A percentile compares a stretch with the other conserved stretches of the same genome.
Evolutionary conservation across 2,797 vertebrate species (phyloP).

Genomic region (Sebastes reedi): DNA sequence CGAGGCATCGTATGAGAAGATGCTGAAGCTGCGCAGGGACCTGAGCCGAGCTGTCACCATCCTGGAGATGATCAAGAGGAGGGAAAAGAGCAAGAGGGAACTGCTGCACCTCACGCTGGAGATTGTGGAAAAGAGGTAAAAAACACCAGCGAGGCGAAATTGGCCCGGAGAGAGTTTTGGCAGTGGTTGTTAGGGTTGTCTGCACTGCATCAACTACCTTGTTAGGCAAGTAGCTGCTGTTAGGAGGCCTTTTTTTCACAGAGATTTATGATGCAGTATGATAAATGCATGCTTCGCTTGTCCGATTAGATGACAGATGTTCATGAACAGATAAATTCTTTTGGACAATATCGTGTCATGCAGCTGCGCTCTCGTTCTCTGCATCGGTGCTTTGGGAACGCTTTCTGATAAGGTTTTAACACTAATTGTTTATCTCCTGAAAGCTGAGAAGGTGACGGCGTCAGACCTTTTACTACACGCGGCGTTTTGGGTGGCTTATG

Average conservation of each 20-base stretch:
- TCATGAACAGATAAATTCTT: neutral
- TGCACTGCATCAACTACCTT: neutral
- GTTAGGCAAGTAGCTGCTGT: neutral
- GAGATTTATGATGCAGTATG: neutral
- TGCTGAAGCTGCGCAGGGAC: conserved; percentile 97
- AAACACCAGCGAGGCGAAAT: neutral
- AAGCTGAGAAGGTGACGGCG: neutral
- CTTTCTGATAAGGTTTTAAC: neutral
- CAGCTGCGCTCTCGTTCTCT: neutral
- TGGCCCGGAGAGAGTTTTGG: neutral
- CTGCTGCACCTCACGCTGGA: conserved; percentile 98
- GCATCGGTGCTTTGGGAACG: neutral
- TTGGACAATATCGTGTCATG: neutral
- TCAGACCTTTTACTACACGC: neutral
- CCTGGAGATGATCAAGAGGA: conserved; percentile 98
- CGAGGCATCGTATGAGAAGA: conserved; percentile 99
- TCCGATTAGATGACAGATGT: neutral
- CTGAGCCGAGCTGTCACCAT: conserved; percentile 98
- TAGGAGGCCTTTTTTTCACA: neutral
- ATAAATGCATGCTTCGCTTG: neutral
- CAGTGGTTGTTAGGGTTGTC: neutral
- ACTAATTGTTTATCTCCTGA: neutral
- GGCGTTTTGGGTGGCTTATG: neutral
- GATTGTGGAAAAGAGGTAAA: conserved; percentile 97
- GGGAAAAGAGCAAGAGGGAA: conserved; percentile 98